A percentile compares a stretch with the other conserved stretches of the same genome.
Conservation (phyloP, 2,113 vertebrate genomes). For the Podocnemis expansa region DNA sequence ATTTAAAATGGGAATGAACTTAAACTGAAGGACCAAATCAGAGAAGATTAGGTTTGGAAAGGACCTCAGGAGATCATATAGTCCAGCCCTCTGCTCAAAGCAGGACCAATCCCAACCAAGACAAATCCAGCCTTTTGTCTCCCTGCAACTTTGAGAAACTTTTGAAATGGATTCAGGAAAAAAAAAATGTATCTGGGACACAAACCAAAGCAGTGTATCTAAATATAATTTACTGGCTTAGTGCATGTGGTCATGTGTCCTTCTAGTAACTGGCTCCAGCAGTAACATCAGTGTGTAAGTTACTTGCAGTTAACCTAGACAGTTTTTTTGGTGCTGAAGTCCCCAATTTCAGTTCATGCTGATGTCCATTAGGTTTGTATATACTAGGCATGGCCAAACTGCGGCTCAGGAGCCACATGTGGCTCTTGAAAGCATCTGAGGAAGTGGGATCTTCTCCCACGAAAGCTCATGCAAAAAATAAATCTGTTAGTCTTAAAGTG, state of each 20-base stretch:
- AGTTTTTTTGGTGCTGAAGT: background rate
- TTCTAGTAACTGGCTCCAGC: background rate
- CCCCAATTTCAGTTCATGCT: background rate
- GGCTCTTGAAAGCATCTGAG: too few relatives aligned
- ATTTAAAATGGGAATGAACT: background rate
- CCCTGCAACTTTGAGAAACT: background rate
- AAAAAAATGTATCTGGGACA: background rate
- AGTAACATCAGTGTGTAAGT: background rate
- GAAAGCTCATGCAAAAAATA: too few relatives aligned
- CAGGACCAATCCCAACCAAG: too few relatives aligned
- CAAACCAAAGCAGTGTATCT: fast-evolving
- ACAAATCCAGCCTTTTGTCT: background rate
- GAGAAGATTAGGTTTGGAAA: too few relatives aligned
- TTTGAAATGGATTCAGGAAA: background rate
- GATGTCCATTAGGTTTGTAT: background rate
- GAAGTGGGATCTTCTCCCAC: too few relatives aligned
- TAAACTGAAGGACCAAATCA: background rate
- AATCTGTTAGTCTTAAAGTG: too few relatives aligned
- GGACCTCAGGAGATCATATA: too few relatives aligned
- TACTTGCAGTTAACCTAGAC: background rate
- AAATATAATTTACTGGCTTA: background rate
- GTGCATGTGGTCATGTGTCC: background rate
- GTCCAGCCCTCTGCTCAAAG: too few relatives aligned
- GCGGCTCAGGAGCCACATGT: too few relatives aligned
- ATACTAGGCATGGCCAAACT: too few relatives aligned